Base-by-base conservation (phyloP, 1,140 invertebrate species). In the Rhagoletis pomonella region DNA sequence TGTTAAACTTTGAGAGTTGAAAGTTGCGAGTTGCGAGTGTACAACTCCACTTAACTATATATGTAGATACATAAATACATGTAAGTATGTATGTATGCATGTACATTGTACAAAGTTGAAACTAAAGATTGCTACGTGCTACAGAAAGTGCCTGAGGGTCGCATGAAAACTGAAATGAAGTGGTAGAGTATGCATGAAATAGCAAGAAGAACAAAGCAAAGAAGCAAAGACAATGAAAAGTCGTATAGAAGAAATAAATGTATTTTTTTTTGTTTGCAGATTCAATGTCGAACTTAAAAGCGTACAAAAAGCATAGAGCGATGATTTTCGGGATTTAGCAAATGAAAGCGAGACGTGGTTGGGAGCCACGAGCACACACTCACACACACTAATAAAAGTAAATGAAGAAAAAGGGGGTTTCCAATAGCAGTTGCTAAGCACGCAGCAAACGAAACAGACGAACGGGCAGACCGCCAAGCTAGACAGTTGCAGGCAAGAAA, bases 211-310 rank as follows among this genome's bases (percentile, higher is more conserved):
- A 73, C 69, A 73, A 73, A 47, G 55, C 55, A 5, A n/a, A n/a
- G n/a, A n/a, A n/a, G 12, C 5, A 58, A 58, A 6, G 12, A 12
- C 55, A 58, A 12, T n/a, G 12, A 58, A 58, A 12, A 12, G 55
- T 5, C 5, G 2, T n/a, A n/a, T n/a, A 73, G 47, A 47, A 73
- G 3, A n/a, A 73, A n/a, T 42, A 73, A 73, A 73, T n/a, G n/a
- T n/a, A n/a, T n/a, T n/a, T n/a, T 73, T 73, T 47, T 42, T 73
- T 6, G 44, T 73, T 50, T 50, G 1, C 47, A 42, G 42, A 14
- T 12, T 73, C 69, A 73, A 73, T 73, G 69, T 73, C 69, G 69
- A 73, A 73, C 10, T 73, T 73, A 17, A 50, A 73, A 47, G 69
- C 17, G 69, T 73, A 47, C 47, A 73, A 73, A 73, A 73, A 50